Evolutionary conservation across 2,888 invertebrate genomes (phyloP).

Genomic region (Hemaris fuciformis): DNA sequence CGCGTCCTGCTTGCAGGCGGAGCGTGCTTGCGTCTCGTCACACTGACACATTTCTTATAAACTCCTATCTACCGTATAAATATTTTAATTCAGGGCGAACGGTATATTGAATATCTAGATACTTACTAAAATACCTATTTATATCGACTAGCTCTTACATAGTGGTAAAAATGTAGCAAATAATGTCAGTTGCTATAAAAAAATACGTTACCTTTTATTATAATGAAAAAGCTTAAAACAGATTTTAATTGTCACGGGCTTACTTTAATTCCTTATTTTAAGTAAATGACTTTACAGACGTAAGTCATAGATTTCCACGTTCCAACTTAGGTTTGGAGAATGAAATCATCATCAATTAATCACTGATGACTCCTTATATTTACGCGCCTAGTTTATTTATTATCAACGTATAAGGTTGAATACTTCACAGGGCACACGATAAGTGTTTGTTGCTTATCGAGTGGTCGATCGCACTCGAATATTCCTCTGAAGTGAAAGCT

Average conservation of each 20-base stretch:
- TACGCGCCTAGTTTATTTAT: not conserved
- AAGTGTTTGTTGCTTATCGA: constrained; percentile 19
- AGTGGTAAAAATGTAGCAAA: not conserved
- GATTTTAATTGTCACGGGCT: constrained; percentile 24
- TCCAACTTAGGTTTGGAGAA: not conserved
- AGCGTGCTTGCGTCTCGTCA: not conserved
- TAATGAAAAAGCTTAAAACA: constrained; percentile 19
- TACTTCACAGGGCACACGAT: constrained; percentile 16
- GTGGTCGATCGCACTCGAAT: constrained; percentile 20
- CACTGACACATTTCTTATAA: not conserved
- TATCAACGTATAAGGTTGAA: constrained; percentile 6
- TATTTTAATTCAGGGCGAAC: not conserved
- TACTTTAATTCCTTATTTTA: constrained; percentile 14
- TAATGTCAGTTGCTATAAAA: not conserved
- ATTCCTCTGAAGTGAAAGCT: constrained; percentile 23
- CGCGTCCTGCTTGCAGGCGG: constrained; percentile 22
- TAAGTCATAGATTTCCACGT: not conserved
- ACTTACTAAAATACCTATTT: not conserved
- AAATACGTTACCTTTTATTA: constrained; percentile 17
- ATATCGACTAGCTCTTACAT: not conserved
- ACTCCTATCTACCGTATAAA: not conserved
- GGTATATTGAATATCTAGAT: not conserved
- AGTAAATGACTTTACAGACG: too few species aligned
- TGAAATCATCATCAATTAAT: not conserved
- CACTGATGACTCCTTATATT: not conserved